Base-by-base conservation (phyloP, 2,113 vertebrate genomes). In the Colaptes auratus region DNA sequence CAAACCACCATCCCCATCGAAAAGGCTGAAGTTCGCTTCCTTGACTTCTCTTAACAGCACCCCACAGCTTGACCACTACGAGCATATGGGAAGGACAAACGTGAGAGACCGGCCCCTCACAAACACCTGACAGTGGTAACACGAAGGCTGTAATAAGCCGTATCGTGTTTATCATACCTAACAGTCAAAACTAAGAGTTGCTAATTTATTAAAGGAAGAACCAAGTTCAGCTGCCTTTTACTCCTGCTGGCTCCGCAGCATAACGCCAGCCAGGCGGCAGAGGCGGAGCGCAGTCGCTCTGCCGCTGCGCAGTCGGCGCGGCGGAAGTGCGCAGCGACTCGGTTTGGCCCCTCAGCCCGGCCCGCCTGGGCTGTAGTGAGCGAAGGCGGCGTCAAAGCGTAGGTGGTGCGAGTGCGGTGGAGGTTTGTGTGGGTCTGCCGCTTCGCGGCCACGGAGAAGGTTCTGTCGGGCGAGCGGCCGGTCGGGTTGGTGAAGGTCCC, bases 191-290 rank as follows among this genome's bases (percentile, higher is more conserved):
- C 66, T 18, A 7, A 14, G 23, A 0, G 7, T 7, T 1, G 6
- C 4, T 23, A 16, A 10, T 2, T 17, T 6, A 16, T 42, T 28
- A 9, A 23, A 3, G 12, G 3, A n/a, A 9, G 18, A 19, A 10
- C 9, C 9, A 42, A 27, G 8, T 3, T 31, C 2, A 4, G 2
- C 0, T 0, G 13, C 24, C 0, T 3, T 7, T 2, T 6, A 0
- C 1, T 3, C 30, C 27, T 14, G 17, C 50, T 2, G 30, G 23
- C 42, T 20, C 70, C n/a, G 6, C 10, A 18, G 48, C 10, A 21
- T 50, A 21, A 50, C 48, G 21, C 48, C 48, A 10, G 10, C 21
- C 50, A 24, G 50, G 12, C 50, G 23, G 50, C 50, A 52, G 50
- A 52, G 50, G 50, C 50, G 50, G 50, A 13, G 12, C 50, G 50